Base-by-base conservation (phyloP, 2,797 vertebrate genomes). In the Onychomys arenicola region DNA sequence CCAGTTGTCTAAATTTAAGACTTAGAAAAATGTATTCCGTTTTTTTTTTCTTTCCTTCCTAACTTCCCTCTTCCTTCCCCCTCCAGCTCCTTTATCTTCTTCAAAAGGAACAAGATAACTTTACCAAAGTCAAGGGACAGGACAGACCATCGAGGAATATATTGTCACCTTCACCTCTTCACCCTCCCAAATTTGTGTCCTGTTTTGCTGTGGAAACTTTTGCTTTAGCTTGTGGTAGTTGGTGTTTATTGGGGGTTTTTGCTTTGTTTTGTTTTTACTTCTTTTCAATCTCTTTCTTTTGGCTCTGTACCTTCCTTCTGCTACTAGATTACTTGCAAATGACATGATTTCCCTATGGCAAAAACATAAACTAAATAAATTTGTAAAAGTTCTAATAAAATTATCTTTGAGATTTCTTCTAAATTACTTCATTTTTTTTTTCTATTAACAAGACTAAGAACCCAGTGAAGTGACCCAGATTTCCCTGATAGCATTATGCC, bases 81-180 rank as follows among this genome's bases (percentile, higher is more conserved):
- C 5, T 2, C 6, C 14, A 9, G 55, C 21, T 55, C 5, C 6
- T 14, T 5, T 29, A 14, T 21, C 40, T 32, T 65, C 17, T 46
- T 65, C 29, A 83, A 83, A 82, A 1, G n/a, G 27, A 61, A 40
- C 0, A 81, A n/a, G 11, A 14, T 40, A 82, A 16, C 13, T 61
- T 81, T 57, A 27, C 37, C 29, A 61, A 17, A 59, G 6, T 2
- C 25, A 40, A 59, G 14, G 11, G n/a, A 59, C n/a, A 37, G 21
- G 14, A 81, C 55, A 82, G 37, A 61, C 23, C 2, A 61, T 16
- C 40, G 14, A 17, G 4, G 55, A 27, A 16, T 40, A 37, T 59
- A 16, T 13, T 37, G 3, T 25, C 10, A 13, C 1, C 29, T 78
- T 0, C 0, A 52, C 32, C 32, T 6, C 32, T 55, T 55, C 5